Evolutionary conservation across 2,113 vertebrate genomes (phyloP).

Genomic region (Trogon surrucura): DNA sequence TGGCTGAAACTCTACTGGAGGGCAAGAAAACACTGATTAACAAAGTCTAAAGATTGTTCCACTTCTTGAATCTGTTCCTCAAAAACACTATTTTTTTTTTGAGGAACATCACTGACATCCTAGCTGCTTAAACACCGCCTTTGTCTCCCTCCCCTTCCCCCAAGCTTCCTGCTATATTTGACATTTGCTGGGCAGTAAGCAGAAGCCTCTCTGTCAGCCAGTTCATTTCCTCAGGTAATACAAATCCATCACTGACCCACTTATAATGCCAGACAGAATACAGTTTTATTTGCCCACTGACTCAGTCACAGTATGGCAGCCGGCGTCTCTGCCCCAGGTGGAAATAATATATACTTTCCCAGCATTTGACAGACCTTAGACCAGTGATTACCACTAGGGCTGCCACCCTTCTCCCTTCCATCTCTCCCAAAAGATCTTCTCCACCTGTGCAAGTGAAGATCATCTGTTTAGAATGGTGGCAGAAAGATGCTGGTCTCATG

Average conservation of each 20-base stretch:
- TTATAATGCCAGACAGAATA: constrained; percentile 47
- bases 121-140: background rate
- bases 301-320: background rate
- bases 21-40: background rate
- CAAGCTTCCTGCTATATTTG: constrained; percentile 38
- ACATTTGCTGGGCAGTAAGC: constrained; percentile 41
- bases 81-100: background rate
- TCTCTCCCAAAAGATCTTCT: background rate
- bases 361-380: background rate
- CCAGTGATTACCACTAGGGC: background rate
- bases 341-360: background rate
- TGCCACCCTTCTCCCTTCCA: background rate
- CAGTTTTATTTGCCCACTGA: constrained; percentile 37
- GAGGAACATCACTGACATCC: background rate
- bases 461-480: background rate
- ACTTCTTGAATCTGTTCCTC: background rate
- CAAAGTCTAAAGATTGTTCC: background rate
- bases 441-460: background rate
- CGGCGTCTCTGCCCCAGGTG: background rate
- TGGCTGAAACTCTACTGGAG: background rate
- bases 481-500: background rate
- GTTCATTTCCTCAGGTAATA: constrained; percentile 64
- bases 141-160: constrained; percentile 30
- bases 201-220: constrained; percentile 19
- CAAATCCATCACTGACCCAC: constrained; percentile 55